Evolutionary conservation across 2,797 vertebrate genomes (phyloP).

Genomic region (Cuculus canorus): DNA sequence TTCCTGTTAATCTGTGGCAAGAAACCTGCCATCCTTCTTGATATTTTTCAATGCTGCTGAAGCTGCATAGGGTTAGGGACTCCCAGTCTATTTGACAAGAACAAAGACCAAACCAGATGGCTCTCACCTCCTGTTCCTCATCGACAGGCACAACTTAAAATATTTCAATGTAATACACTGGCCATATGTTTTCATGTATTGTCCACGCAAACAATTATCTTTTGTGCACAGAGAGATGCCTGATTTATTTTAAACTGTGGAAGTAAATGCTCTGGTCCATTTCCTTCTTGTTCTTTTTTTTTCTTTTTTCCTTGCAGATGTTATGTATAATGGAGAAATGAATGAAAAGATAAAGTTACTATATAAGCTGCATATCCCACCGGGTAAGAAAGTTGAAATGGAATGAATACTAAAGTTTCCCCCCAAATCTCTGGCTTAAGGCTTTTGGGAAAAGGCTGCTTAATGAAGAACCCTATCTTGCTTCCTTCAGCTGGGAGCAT

Average conservation of each 20-base stretch:
- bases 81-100: not conserved
- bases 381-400: constrained; percentile 80
- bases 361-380: constrained; percentile 92
- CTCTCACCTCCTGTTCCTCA: constrained; percentile 14
- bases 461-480: not conserved
- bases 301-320: constrained; percentile 76
- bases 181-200: not conserved
- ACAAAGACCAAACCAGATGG: constrained; percentile 4
- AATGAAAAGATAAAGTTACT: constrained; percentile 92
- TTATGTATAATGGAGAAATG: constrained; percentile 93
- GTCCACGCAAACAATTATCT: constrained; percentile 3
- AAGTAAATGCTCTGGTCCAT: not conserved
- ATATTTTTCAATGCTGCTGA: not conserved
- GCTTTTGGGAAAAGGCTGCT: not conserved
- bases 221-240: not conserved
- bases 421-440: not conserved
- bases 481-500: not conserved
- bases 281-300: not conserved
- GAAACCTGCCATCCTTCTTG: not conserved
- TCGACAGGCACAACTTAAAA: not conserved
- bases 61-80: not conserved
- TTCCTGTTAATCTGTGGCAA: not conserved
- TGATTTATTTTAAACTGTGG: constrained; percentile 18
- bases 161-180: not conserved
- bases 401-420: not conserved